phyloP scores from a whole-genome alignment of 2,797 vertebrate genomes.

The Microctenopoma stevenorrisi region DNA sequence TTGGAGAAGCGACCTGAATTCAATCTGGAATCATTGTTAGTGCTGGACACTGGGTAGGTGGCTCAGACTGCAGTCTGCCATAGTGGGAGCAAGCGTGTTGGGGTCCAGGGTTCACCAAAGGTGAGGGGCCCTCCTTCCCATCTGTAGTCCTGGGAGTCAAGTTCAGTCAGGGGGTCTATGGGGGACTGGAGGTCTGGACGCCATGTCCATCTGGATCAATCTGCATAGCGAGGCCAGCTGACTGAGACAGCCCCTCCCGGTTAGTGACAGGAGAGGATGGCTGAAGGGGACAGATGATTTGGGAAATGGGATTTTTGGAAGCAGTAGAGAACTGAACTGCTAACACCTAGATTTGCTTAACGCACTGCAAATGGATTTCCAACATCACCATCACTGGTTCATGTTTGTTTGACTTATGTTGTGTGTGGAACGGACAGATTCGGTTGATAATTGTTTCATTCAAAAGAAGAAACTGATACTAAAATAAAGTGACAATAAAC shows the following conservation, averaged over 20 bases:
- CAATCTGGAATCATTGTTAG: constrained; percentile 72
- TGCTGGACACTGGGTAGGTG: constrained; percentile 50
- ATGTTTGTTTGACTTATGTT: constrained; percentile 68
- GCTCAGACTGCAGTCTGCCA: constrained; percentile 44
- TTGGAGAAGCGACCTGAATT: constrained; percentile 74
- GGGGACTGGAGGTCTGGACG: constrained; percentile 77
- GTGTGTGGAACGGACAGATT: constrained; percentile 49
- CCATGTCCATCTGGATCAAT: constrained; percentile 84
- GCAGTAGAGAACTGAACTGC: constrained; percentile 63
- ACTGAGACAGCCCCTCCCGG: constrained; percentile 63
- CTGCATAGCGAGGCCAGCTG: constrained; percentile 80
- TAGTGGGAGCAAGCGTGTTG: constrained; percentile 41
- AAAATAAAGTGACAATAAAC: constrained; percentile 50
- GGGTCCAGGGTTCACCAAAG: constrained; percentile 77
- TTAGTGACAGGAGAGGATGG: constrained; percentile 52
- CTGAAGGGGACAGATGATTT: constrained; percentile 70
- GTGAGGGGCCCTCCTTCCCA: constrained; percentile 79
- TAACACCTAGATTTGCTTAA: constrained; percentile 72
- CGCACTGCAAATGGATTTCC: constrained; percentile 79
- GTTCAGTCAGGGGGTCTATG: constrained; percentile 83
- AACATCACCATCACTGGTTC: constrained; percentile 68
- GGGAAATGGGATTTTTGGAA: constrained; percentile 80
- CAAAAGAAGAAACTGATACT: constrained; percentile 24
- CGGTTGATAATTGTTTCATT: constrained; percentile 50
- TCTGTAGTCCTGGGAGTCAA: constrained; percentile 84